Conservation (phyloP, 2,113 vertebrate genomes). For the Siniperca knerii region DNA sequence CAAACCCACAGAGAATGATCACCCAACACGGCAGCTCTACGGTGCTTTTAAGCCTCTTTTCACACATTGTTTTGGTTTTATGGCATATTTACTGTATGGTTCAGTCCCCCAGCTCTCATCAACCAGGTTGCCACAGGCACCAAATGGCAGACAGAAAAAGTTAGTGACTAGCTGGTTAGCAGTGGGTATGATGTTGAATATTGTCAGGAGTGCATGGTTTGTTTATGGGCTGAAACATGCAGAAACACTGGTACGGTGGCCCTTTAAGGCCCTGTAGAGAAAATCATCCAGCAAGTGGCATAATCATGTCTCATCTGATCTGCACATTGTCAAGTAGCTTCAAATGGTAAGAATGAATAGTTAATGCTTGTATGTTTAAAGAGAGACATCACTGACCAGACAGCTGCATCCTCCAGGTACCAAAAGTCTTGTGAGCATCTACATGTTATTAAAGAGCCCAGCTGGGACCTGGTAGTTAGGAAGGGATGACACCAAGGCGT, state of each 20-base stretch:
- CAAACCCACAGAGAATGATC: neutral
- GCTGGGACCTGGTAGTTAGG: conserved; percentile 59
- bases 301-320: neutral
- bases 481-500: conserved; percentile 40
- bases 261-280: neutral
- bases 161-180: too few species aligned
- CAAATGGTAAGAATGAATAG: conserved; percentile 8
- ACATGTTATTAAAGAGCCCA: conserved; percentile 48
- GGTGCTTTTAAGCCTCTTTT: too few species aligned
- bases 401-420: conserved; percentile 34
- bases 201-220: neutral
- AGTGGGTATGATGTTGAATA: neutral
- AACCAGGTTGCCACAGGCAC: neutral
- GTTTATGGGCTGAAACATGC: neutral
- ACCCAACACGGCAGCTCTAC: too few species aligned
- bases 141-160: neutral
- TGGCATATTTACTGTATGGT: too few species aligned
- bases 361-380: conserved; percentile 12
- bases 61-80: too few species aligned
- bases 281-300: neutral
- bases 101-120: neutral
- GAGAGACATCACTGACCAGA: conserved; percentile 13
- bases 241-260: neutral
- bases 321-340: neutral
- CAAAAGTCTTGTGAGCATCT: conserved; percentile 35